Conservation (phyloP, 2,797 vertebrate genomes). For the Clarias fuscus region DNA sequence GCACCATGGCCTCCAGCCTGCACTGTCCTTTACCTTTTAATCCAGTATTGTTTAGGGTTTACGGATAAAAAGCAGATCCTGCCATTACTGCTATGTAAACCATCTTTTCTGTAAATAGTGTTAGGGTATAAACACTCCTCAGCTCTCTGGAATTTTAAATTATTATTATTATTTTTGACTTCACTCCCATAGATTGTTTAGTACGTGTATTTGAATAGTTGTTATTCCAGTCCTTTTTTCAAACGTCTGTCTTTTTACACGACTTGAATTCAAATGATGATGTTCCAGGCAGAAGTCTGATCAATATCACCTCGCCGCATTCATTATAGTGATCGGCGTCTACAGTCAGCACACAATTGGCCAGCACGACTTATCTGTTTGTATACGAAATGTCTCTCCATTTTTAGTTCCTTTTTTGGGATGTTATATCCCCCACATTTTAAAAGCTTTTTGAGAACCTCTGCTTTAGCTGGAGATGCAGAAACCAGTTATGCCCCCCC, state of each 20-base stretch:
- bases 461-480: slow-evolving; percentile 51
- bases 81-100: slow-evolving; percentile 21
- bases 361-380: slow-evolving; percentile 44
- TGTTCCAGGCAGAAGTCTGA: slow-evolving; percentile 38
- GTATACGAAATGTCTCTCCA: slow-evolving; percentile 30
- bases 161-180: background rate
- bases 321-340: slow-evolving; percentile 42
- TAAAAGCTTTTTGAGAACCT: slow-evolving; percentile 32
- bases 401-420: slow-evolving; percentile 32
- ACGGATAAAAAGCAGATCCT: slow-evolving; percentile 34
- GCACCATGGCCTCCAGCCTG: slow-evolving; percentile 19
- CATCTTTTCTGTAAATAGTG: slow-evolving; percentile 9
- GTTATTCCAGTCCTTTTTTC: background rate
- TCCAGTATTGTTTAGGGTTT: slow-evolving; percentile 15
- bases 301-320: slow-evolving; percentile 42
- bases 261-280: slow-evolving; percentile 33
- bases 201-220: background rate
- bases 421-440: slow-evolving; percentile 8
- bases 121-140: slow-evolving; percentile 21
- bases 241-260: background rate
- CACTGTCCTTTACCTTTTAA: slow-evolving; percentile 13
- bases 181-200: background rate
- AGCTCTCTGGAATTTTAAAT: background rate
- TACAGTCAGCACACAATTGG: slow-evolving; percentile 33
- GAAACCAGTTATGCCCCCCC: slow-evolving; percentile 15